phyloP scores from a whole-genome alignment of 2,797 vertebrate species.

The Enoplosus armatus region DNA sequence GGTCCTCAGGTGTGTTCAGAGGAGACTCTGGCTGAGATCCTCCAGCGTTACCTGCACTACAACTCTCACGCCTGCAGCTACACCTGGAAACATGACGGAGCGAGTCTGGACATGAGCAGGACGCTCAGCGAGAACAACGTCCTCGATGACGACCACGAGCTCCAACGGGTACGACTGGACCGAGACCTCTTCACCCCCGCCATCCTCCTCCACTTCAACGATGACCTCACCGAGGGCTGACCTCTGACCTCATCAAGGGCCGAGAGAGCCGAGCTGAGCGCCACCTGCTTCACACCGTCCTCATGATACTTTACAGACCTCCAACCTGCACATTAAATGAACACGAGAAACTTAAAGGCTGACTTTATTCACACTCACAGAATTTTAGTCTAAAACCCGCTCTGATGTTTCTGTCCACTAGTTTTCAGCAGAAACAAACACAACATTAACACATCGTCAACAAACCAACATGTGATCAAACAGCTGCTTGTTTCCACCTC shows the following conservation, averaged over 20 bases:
- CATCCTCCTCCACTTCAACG: conserved; percentile 71
- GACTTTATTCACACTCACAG: too few species aligned
- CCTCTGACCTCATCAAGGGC: neutral
- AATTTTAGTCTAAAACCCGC: too few species aligned
- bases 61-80: conserved; percentile 73
- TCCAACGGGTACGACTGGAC: conserved; percentile 59
- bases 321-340: too few species aligned
- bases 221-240: conserved; percentile 72
- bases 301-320: too few species aligned
- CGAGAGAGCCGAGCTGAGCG: too few species aligned
- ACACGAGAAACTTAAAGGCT: too few species aligned
- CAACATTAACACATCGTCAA: too few species aligned
- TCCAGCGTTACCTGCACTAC: conserved; percentile 62
- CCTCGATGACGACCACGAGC: conserved; percentile 45
- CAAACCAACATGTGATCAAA: too few species aligned
- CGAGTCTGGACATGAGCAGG: conserved; percentile 55
- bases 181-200: conserved; percentile 54
- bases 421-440: too few species aligned
- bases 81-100: conserved; percentile 64
- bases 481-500: too few species aligned
- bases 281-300: too few species aligned
- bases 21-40: conserved; percentile 72
- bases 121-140: conserved; percentile 70
- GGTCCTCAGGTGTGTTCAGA: conserved; percentile 70
- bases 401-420: too few species aligned